Evolutionary conservation across 1,140 invertebrate genomes (phyloP).

Genomic region (Drosophila bipectinata): DNA sequence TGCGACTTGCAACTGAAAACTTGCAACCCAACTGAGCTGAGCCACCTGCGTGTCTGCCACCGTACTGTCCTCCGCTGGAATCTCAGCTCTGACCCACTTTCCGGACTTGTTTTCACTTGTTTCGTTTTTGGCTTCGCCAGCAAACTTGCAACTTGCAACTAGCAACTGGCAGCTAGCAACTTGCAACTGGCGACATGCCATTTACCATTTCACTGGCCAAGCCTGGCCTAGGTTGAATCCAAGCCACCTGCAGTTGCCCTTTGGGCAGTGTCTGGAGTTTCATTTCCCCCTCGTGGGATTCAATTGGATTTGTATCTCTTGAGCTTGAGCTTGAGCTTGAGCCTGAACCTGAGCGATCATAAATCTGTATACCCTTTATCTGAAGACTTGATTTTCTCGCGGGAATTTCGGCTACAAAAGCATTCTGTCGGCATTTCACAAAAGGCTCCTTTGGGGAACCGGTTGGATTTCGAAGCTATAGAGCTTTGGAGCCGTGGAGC

Average conservation of each 20-base stretch:
- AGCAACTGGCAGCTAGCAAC: constrained; percentile 29
- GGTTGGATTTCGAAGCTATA: constrained; percentile 31
- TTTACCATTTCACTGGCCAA: constrained; percentile 41
- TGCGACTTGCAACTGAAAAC: constrained; percentile 14
- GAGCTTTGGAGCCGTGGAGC: not conserved
- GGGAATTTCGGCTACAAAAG: constrained; percentile 43
- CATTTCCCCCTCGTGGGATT: constrained; percentile 26
- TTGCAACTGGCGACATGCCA: constrained; percentile 30
- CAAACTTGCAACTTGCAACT: constrained; percentile 28
- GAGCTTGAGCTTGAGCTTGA: not conserved
- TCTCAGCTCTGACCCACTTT: constrained; percentile 75
- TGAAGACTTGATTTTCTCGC: constrained; percentile 32
- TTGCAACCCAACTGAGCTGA: constrained; percentile 34
- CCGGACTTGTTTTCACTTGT: constrained; percentile 78
- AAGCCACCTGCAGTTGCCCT: constrained; percentile 61
- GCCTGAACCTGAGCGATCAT: constrained; percentile 20
- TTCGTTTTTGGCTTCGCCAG: constrained; percentile 67
- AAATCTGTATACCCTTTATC: constrained; percentile 41
- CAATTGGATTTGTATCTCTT: not conserved
- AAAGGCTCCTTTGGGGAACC: constrained; percentile 55
- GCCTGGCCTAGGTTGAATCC: not conserved
- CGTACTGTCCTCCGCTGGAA: constrained; percentile 44
- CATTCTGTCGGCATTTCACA: constrained; percentile 56
- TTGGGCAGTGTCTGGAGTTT: constrained; percentile 50
- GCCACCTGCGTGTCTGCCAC: constrained; percentile 69